These are phyloP conservation scores for Alcedo atthis DNA, from an alignment of 2,797 vertebrate genomes.

Conservation along the genomic window DNA sequence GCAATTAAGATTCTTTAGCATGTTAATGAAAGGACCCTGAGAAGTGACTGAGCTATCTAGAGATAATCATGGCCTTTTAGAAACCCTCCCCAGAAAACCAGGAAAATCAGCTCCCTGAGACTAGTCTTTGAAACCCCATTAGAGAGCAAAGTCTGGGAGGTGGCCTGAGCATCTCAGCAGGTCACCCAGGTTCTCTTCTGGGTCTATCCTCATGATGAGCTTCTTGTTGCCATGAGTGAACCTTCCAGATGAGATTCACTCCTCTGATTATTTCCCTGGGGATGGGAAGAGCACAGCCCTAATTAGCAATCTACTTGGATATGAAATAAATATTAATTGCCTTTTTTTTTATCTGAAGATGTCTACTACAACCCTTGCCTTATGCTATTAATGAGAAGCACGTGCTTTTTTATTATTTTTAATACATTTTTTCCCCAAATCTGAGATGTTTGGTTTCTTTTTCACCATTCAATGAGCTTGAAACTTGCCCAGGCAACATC, in stretches of 20 bases:
- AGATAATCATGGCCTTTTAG: constrained; percentile 51
- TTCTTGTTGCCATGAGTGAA: constrained; percentile 50
- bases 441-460: background rate
- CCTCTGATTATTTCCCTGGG: constrained; percentile 60
- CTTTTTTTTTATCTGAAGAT: constrained; percentile 56
- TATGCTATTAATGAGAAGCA: background rate
- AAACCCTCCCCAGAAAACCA: constrained; percentile 1
- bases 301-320: constrained; percentile 61
- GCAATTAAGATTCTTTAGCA: constrained; percentile 58
- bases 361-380: constrained; percentile 19
- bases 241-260: constrained; percentile 63
- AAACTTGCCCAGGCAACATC: background rate
- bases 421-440: too few relatives aligned
- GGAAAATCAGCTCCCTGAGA: constrained; percentile 54
- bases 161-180: constrained; percentile 28
- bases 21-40: constrained; percentile 58
- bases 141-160: constrained; percentile 34
- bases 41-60: constrained; percentile 43
- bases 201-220: constrained; percentile 30
- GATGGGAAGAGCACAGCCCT: constrained; percentile 47
- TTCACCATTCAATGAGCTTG: background rate
- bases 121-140: constrained; percentile 49
- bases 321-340: constrained; percentile 70
- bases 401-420: background rate
- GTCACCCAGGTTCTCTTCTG: constrained; percentile 11